phyloP scores from a whole-genome alignment of 2,113 vertebrate genomes.

The Petroica traversi region DNA sequence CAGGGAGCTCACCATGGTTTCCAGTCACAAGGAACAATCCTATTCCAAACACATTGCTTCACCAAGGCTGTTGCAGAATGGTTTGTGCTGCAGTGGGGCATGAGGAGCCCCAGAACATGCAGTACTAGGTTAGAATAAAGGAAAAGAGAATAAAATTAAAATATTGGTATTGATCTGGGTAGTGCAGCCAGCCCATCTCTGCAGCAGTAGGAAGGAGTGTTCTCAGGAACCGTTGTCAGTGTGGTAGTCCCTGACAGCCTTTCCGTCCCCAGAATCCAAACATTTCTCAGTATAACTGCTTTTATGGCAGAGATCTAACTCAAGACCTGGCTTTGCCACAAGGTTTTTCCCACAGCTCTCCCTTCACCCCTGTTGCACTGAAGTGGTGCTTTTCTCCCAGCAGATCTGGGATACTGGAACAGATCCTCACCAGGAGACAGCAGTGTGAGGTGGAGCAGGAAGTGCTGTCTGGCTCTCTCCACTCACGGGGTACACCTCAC shows the following conservation, averaged over 20 bases:
- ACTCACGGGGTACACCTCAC: accelerated
- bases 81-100: neutral
- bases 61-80: neutral
- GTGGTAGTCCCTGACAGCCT: neutral
- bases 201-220: neutral
- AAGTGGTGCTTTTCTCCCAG: neutral
- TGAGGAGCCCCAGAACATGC: neutral
- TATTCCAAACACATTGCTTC: neutral
- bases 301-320: neutral
- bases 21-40: neutral
- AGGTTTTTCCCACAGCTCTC: neutral
- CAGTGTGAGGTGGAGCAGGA: neutral
- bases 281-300: neutral
- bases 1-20: neutral
- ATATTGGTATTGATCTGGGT: neutral
- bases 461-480: neutral
- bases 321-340: neutral
- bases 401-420: neutral
- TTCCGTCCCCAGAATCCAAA: neutral
- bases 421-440: neutral
- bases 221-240: neutral
- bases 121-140: neutral
- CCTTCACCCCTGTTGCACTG: neutral
- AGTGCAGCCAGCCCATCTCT: neutral
- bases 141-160: neutral